Conservation (phyloP, 2,113 vertebrate genomes). For the Oryzias javanicus region DNA sequence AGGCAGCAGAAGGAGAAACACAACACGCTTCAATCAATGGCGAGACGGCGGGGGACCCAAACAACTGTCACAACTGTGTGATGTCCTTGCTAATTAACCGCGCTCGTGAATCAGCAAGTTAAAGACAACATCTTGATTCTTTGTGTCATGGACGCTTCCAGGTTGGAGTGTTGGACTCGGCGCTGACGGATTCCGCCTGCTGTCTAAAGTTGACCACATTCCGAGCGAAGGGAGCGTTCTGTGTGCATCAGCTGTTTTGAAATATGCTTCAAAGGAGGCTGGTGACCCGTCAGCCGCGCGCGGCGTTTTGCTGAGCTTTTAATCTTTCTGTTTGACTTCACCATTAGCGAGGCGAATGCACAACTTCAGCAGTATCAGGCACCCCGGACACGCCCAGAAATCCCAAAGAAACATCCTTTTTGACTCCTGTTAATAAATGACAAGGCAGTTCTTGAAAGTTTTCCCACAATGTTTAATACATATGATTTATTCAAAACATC, state of each 20-base stretch:
- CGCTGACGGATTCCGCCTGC: not conserved
- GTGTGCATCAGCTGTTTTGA: slow-evolving; percentile 38
- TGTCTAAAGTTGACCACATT: slow-evolving; percentile 8
- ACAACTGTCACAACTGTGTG: slow-evolving; percentile 17
- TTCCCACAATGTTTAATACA: too few relatives aligned
- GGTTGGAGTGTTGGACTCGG: not conserved
- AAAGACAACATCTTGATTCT: not conserved
- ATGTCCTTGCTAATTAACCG: slow-evolving; percentile 16
- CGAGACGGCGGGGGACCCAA: slow-evolving; percentile 6
- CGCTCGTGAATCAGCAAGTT: not conserved
- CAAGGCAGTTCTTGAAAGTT: too few relatives aligned
- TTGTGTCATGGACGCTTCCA: not conserved
- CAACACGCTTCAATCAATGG: slow-evolving; percentile 34
- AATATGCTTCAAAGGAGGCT: slow-evolving; percentile 21
- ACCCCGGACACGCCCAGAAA: slow-evolving; percentile 16
- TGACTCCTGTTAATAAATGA: too few relatives aligned
- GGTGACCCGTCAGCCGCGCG: slow-evolving; percentile 34
- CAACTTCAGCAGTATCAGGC: slow-evolving; percentile 36
- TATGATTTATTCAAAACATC: too few relatives aligned
- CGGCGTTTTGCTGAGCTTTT: slow-evolving; percentile 29
- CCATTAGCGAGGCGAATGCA: slow-evolving; percentile 33
- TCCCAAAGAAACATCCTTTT: not conserved
- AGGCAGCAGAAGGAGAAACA: slow-evolving; percentile 18
- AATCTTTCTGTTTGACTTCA: slow-evolving; percentile 25
- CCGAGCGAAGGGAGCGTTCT: slow-evolving; percentile 16